Base-by-base conservation (phyloP, 2,113 vertebrate species). In the Oostethus manadensis region DNA sequence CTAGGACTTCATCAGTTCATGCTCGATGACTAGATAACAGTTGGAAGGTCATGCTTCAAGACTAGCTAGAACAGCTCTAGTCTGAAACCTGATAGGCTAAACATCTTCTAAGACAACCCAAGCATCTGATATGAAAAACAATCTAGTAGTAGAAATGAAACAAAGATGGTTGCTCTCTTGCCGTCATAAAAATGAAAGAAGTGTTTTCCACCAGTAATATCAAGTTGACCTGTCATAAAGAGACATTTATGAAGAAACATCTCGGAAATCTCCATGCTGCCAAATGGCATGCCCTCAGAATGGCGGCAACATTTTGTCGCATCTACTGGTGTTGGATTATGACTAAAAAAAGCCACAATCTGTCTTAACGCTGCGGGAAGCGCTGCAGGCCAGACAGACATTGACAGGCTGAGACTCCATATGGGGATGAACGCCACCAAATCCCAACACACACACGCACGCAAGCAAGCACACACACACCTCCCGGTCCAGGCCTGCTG, bases 401-500 rank as follows among this genome's bases (percentile, higher is more conserved):
- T 9, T 11, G 17, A 66, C 59, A 62, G 55, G 38, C 65, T 50
- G 48, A 58, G 63, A 55, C 53, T 64, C 21, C 68, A 59, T 70
- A 61, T 51, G 60, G 23, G 18, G 51, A 58, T 9, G 18, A 66
- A 48, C 16, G 8, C 46, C 20, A 43, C 22, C 65, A 56, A 66
- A 61, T 29, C 40, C 58, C 44, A 46, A 58, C 23, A 64, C 59
- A 51, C 54, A 56, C 50, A 18, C 48, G 26, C 49, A 7, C 45
- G 35, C 33, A 26, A 26, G 61, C 26, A 60, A 45, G 59, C 10
- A 7, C 9, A 65, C 38, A 26, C 80, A 2, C 89, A 98, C 96
- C 92, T 98, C 96, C 87, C 96, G 88, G 70, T 99, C 95, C 1
- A 99, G 94, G 16, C 96, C 96, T 6, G 96, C 95, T 58, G 95